A percentile compares a stretch with the other conserved stretches of the same genome.
Conservation (phyloP, 2,888 invertebrate genomes). For the Chrysolina americana region DNA sequence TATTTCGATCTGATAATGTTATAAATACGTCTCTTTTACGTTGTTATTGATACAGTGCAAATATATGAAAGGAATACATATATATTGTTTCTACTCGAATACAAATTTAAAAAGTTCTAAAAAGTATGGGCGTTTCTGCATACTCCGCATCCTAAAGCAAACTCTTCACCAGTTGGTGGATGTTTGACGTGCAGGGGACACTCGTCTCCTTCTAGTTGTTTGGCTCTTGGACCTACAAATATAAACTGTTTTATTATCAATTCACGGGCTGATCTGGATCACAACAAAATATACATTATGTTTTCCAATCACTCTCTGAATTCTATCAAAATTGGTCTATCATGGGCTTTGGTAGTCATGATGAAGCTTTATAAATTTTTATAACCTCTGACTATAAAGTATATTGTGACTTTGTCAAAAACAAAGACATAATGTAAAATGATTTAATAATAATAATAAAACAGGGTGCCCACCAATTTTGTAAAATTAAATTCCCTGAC, state of each 20-base stretch:
- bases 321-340: no score
- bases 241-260: not conserved
- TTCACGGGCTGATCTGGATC: no score
- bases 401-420: no score
- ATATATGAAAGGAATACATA: constrained; percentile 1
- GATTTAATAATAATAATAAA: no score
- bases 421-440: no score
- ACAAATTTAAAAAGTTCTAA: constrained; percentile 67
- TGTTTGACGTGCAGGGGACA: constrained; percentile 97
- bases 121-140: constrained; percentile 96
- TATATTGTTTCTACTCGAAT: not conserved
- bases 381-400: no score
- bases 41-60: constrained; percentile 8
- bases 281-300: not conserved
- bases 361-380: no score
- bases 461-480: no score
- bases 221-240: constrained; percentile 87
- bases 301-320: no score
- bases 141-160: constrained; percentile 97
- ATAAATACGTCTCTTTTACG: not conserved
- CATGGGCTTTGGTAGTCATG: no score
- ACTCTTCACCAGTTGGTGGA: constrained; percentile 98
- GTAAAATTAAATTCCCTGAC: no score
- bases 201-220: constrained; percentile 94
- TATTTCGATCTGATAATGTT: not conserved